A percentile compares a stretch with the other conserved stretches of the same genome.
Conservation (phyloP, 1,140 invertebrate genomes). For the Atta colombica region DNA sequence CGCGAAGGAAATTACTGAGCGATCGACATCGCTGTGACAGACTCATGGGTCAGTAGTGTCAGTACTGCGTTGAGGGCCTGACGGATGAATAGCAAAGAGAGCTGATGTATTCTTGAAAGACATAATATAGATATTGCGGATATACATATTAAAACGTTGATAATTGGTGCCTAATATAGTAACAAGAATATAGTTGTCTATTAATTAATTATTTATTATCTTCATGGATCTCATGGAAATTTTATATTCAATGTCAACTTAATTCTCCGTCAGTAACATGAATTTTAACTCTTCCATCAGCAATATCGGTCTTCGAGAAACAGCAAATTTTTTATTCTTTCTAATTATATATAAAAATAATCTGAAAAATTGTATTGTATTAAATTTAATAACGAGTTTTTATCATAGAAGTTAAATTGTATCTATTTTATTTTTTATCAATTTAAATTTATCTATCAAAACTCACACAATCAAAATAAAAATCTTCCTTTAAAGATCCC, state of each 20-base stretch:
- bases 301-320: too few relatives aligned
- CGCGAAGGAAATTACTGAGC: conserved; percentile 80
- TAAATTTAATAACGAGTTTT: too few relatives aligned
- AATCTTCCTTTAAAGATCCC: too few relatives aligned
- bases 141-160: conserved; percentile 2
- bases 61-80: conserved; percentile 4
- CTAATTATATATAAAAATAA: too few relatives aligned
- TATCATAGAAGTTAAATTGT: too few relatives aligned
- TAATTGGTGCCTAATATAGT: neutral
- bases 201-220: neutral
- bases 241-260: neutral
- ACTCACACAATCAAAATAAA: too few relatives aligned
- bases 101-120: neutral
- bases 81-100: conserved; percentile 7
- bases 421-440: too few relatives aligned
- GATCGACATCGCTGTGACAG: conserved; percentile 53
- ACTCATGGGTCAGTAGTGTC: conserved; percentile 16
- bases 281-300: too few relatives aligned
- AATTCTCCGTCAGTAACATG: too few relatives aligned
- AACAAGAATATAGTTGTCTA: neutral
- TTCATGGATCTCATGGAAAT: neutral
- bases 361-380: too few relatives aligned
- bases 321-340: too few relatives aligned
- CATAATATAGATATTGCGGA: neutral
- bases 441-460: too few relatives aligned